A percentile compares a stretch with the other conserved stretches of the same genome.
phyloP scores from a whole-genome alignment of 1,140 invertebrate genomes.

The Tetragnatha versicolor region DNA sequence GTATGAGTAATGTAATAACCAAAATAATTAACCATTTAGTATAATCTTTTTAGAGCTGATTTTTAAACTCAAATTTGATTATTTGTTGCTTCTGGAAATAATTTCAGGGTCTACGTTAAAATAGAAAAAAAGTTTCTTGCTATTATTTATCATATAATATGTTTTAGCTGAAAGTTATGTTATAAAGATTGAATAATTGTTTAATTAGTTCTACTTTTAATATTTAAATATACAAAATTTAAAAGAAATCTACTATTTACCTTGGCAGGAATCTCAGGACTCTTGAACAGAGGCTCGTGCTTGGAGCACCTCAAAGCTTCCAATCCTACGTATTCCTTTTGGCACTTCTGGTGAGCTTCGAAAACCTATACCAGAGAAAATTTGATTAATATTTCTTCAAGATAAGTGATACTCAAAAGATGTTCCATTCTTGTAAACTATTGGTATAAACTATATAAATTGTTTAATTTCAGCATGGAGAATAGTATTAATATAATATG shows the following conservation, averaged over 20 bases:
- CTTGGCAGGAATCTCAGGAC: constrained; percentile 15
- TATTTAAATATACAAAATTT: background rate
- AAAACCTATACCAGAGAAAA: constrained; percentile 22
- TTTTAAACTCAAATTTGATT: background rate
- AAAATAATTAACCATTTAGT: background rate
- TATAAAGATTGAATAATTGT: background rate
- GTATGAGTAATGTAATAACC: background rate
- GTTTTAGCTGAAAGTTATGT: no score
- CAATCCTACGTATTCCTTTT: constrained; percentile 22
- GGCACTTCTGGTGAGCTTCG: constrained; percentile 38
- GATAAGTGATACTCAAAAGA: no score
- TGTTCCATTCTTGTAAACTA: no score
- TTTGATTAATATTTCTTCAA: no score
- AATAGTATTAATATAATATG: no score
- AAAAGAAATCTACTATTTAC: background rate
- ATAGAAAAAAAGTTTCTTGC: no score
- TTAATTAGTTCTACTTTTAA: background rate
- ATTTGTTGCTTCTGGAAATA: no score
- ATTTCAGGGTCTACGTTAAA: no score
- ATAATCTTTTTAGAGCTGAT: background rate
- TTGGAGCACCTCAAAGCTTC: constrained; percentile 16
- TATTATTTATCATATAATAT: no score
- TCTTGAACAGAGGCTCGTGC: constrained; percentile 26
- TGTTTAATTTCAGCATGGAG: no score
- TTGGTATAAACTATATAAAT: no score